Percentiles rank a stretch among this genome's conserved stretches.
These are phyloP conservation scores for Trichoplusia ni DNA, from an alignment of 1,140 invertebrate genomes.

Conservation along the genomic window DNA sequence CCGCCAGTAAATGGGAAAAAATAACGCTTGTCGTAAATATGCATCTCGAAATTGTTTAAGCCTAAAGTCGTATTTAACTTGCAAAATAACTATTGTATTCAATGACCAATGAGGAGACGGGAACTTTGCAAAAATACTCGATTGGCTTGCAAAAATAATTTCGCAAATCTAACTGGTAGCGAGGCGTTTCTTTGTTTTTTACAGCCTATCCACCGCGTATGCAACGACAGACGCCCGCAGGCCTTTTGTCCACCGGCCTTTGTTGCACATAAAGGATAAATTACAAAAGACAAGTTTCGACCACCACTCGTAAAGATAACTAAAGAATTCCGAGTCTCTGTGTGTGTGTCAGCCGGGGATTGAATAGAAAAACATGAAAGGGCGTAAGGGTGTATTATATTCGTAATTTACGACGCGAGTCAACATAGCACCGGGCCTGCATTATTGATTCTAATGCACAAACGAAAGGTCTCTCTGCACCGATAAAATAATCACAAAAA, in stretches of 20 bases:
- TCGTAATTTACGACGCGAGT: conserved; percentile 65
- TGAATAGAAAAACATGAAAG: conserved; percentile 66
- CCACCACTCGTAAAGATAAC: conserved; percentile 69
- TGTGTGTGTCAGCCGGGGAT: conserved; percentile 52
- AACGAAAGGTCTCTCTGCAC: conserved; percentile 41
- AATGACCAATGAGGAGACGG: conserved; percentile 56
- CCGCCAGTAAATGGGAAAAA: conserved; percentile 38
- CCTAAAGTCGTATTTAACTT: conserved; percentile 27
- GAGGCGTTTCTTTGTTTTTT: conserved; percentile 56
- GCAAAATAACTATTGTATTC: conserved; percentile 65
- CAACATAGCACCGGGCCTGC: conserved; percentile 53
- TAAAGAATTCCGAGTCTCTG: conserved; percentile 61
- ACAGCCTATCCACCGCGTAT: conserved; percentile 50
- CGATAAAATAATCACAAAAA: conserved; percentile 42
- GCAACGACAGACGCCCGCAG: conserved; percentile 54
- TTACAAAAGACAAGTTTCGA: conserved; percentile 69
- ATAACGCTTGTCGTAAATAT: conserved; percentile 53
- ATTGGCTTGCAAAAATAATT: conserved; percentile 80
- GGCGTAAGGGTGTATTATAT: conserved; percentile 74
- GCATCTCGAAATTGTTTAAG: conserved; percentile 47
- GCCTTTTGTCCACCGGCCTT: conserved; percentile 66
- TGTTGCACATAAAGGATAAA: conserved; percentile 72
- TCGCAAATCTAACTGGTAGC: conserved; percentile 70
- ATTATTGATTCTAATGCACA: conserved; percentile 58
- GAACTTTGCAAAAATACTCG: conserved; percentile 52